Conservation (phyloP, 2,888 invertebrate genomes). For the Phyllotreta cruciferae region DNA sequence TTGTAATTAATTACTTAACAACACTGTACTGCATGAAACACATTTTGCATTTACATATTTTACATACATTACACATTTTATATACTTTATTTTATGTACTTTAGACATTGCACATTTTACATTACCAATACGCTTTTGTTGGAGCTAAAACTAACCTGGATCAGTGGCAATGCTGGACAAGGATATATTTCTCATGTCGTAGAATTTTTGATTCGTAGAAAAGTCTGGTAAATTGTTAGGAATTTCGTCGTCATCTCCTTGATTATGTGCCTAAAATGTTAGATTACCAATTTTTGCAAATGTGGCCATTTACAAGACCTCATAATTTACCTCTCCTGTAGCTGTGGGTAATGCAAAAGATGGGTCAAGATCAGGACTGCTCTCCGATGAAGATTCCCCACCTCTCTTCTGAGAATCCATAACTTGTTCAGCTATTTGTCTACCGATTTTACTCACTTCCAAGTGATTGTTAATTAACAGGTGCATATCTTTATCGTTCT, state of each 20-base stretch:
- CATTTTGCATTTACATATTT: neutral
- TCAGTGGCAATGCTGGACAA: constrained; percentile 62
- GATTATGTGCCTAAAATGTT: too few relatives aligned
- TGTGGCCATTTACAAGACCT: neutral
- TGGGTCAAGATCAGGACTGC: constrained; percentile 61
- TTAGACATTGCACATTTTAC: constrained; percentile 1
- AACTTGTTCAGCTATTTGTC: constrained; percentile 83
- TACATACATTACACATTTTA: too few relatives aligned
- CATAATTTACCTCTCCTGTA: constrained; percentile 52
- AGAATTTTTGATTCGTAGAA: constrained; percentile 41
- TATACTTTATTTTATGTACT: too few relatives aligned
- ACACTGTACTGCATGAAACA: constrained; percentile 8
- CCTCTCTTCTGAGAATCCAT: constrained; percentile 66
- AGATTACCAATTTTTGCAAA: too few relatives aligned
- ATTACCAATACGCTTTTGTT: neutral
- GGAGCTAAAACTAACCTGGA: constrained; percentile 56
- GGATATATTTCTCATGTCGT: constrained; percentile 61
- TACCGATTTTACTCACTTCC: constrained; percentile 84
- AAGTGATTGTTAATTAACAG: constrained; percentile 76
- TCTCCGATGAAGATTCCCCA: constrained; percentile 63
- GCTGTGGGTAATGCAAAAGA: constrained; percentile 53
- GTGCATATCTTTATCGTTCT: constrained; percentile 71
- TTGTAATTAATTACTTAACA: too few relatives aligned
- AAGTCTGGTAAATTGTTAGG: constrained; percentile 46
- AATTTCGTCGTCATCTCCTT: constrained; percentile 52